Evolutionary conservation across 1,140 invertebrate species (phyloP), one percentile per base, ranked within the genome.

Genomic region (Halyomorpha halys): DNA sequence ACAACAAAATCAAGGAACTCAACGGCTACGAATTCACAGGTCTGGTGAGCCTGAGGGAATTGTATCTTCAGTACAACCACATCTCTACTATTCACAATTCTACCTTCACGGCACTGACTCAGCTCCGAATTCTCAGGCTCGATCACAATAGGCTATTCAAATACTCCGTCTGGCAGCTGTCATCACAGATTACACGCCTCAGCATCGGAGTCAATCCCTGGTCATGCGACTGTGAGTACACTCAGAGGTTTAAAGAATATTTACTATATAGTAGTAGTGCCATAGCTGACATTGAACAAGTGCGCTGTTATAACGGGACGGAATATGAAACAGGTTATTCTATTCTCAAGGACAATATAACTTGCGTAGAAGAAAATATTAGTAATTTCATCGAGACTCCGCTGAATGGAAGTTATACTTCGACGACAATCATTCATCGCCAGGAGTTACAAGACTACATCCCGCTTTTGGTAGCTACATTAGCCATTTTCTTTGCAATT

Each of bases 211-310:
- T 79, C 6, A 95, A 94, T 74, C 87, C 87, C 3, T 95, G 90
- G 90, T 86, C 84, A 30, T 94, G 92, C 74, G 85, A 90, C 64
- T 94, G 92, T 76, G 84, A 87, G 67, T 91, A 89, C 71, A 81
- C 87, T 11, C 83, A 86, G 71, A 81, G 83, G 71, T 83, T 91
- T 70, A 82, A 87, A 64, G 86, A 90, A 71, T 94, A 89, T 83
- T 80, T 87, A 63, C 79, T 81, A 49, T 79, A 80, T 53, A 80
- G 73, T 16, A 71, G 81, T 18, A 80, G 79, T 59, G 80, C 81
- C 19, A 83, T 90, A 0, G 74, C 74, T 53, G 89, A 91, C 73
- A 72, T 80, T 25, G 71, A 78, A 14, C 79, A 79, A 65, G 74
- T 89, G 51, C 78, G 81, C 64, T 85, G 83, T 70, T 76, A 82